Evolutionary conservation across 2,113 vertebrate species (phyloP).

Genomic region (Plecotus auritus): DNA sequence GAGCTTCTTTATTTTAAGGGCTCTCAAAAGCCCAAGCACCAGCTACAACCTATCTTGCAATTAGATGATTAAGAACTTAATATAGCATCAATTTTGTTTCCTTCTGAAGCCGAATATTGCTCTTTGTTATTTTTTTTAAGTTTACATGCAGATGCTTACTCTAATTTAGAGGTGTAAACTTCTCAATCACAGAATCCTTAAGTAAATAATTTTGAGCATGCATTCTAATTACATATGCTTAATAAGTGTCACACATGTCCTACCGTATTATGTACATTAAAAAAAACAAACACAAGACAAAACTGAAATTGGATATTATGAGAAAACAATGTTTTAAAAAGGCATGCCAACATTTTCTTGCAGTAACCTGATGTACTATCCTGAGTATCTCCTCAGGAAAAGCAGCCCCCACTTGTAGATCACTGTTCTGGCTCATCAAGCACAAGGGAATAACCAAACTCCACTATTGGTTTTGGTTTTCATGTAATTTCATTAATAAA

Average conservation of each 20-base stretch:
- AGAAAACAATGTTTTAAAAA: background rate
- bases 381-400: background rate
- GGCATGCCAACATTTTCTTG: background rate
- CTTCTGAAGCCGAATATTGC: background rate
- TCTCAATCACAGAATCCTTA: background rate
- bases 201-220: background rate
- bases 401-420: background rate
- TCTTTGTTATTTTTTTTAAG: background rate
- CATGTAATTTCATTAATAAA: background rate
- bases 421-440: background rate
- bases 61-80: constrained; percentile 39
- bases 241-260: background rate
- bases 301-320: background rate
- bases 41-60: constrained; percentile 47
- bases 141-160: background rate
- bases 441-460: background rate
- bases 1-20: constrained; percentile 50
- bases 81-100: background rate
- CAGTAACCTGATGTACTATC: too few relatives aligned
- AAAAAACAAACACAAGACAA: background rate
- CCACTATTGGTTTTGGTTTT: background rate
- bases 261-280: background rate
- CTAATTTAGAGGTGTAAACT: background rate
- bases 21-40: constrained; percentile 47
- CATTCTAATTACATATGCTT: background rate